Conservation (phyloP, 2,888 invertebrate genomes). For the Drosophila helvetica region DNA sequence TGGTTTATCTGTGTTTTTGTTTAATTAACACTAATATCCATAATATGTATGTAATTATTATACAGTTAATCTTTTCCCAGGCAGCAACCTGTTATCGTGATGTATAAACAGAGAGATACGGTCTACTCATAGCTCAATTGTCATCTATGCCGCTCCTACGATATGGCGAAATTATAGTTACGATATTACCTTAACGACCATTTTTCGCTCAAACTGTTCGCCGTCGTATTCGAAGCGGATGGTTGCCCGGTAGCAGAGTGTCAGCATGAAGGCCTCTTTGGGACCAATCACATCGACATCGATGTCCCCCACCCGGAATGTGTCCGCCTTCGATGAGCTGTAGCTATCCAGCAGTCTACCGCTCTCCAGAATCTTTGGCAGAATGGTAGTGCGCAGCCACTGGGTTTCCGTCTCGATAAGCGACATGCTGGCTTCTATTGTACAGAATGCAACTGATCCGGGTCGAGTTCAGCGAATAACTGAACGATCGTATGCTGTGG, state of each 20-base stretch:
- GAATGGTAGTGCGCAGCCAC: constrained; percentile 59
- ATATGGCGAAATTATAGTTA: neutral
- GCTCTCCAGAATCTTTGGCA: constrained; percentile 58
- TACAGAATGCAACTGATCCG: neutral
- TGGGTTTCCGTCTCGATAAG: constrained; percentile 50
- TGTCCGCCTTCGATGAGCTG: constrained; percentile 9
- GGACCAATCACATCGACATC: constrained; percentile 62
- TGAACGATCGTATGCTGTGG: neutral
- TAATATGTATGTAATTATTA: neutral
- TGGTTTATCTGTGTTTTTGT: neutral
- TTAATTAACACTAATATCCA: neutral
- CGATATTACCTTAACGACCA: constrained; percentile 79
- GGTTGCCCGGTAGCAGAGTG: constrained; percentile 76
- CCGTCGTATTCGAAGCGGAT: constrained; percentile 63
- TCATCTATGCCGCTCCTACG: neutral
- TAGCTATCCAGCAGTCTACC: constrained; percentile 53
- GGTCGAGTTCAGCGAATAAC: neutral
- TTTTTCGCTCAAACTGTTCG: constrained; percentile 31
- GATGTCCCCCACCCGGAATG: constrained; percentile 58
- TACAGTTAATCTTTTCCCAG: neutral
- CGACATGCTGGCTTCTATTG: constrained; percentile 34
- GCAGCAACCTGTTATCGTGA: neutral
- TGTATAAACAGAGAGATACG: neutral
- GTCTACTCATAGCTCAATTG: neutral
- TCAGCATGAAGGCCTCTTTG: constrained; percentile 80